phyloP scores from a whole-genome alignment of 1,140 invertebrate genomes.

The Colletes latitarsis region DNA sequence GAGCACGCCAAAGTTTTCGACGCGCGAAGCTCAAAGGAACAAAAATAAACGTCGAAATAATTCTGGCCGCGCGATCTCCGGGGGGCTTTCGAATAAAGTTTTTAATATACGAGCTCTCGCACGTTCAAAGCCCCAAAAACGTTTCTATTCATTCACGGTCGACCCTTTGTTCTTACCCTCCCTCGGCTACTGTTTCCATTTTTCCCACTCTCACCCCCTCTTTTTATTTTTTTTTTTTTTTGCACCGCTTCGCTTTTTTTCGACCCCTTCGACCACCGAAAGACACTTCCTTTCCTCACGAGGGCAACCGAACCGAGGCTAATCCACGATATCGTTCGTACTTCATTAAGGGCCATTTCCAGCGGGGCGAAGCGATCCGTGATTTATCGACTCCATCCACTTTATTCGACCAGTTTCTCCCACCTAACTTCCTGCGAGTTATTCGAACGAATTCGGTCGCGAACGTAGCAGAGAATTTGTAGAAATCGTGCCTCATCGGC shows the following conservation, averaged over 20 bases:
- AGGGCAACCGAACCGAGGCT: constrained; percentile 56
- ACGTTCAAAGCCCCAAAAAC: constrained; percentile 46
- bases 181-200: constrained; percentile 36
- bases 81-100: constrained; percentile 51
- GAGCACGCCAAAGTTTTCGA: constrained; percentile 28
- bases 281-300: constrained; percentile 62
- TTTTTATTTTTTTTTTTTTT: constrained; percentile 3
- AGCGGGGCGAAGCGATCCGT: constrained; percentile 53
- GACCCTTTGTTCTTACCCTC: constrained; percentile 49
- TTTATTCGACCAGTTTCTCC: constrained; percentile 47
- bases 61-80: constrained; percentile 41
- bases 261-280: constrained; percentile 39
- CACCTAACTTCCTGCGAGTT: constrained; percentile 31
- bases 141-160: constrained; percentile 55
- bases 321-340: constrained; percentile 67
- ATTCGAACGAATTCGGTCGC: constrained; percentile 4
- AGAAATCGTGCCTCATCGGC: constrained; percentile 49
- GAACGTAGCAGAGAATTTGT: too few relatives aligned
- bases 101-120: constrained; percentile 57
- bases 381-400: constrained; percentile 56
- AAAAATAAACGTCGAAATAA: constrained; percentile 58
- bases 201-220: background rate
- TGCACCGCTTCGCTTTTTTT: background rate
- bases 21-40: constrained; percentile 51
- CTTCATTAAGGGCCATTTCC: constrained; percentile 64